phyloP scores from a whole-genome alignment of 2,797 vertebrate genomes.

The Megaceryle alcyon region DNA sequence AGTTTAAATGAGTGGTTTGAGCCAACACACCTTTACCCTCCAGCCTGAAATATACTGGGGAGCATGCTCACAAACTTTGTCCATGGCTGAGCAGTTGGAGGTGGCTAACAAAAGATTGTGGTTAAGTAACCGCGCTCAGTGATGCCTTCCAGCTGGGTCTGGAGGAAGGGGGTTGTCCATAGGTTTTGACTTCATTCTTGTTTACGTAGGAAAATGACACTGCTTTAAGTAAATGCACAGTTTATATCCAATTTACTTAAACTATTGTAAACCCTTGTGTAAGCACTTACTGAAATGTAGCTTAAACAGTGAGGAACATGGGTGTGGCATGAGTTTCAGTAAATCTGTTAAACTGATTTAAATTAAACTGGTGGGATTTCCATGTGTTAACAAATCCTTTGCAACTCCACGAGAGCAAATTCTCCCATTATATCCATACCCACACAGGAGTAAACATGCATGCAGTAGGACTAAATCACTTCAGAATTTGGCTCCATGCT shows the following conservation, averaged over 20 bases:
- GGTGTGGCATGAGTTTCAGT: constrained; percentile 3
- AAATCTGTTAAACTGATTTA: constrained; percentile 23
- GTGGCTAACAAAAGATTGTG: not conserved
- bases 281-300: constrained; percentile 14
- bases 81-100: not conserved
- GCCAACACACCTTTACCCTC: not conserved
- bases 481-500: not conserved
- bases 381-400: not conserved
- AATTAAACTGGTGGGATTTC: constrained; percentile 8
- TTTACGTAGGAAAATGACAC: constrained; percentile 10
- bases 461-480: not conserved
- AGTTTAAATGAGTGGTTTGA: not conserved
- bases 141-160: not conserved
- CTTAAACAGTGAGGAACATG: not conserved
- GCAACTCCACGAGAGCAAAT: not conserved
- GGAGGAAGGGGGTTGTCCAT: not conserved
- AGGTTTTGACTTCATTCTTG: not conserved
- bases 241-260: constrained; percentile 24
- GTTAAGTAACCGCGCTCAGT: not conserved
- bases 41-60: not conserved
- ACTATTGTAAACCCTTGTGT: constrained; percentile 24
- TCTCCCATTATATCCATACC: not conserved
- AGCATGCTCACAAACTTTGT: fast-evolving
- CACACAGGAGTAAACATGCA: not conserved
- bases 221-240: constrained; percentile 17